A percentile compares a stretch with the other conserved stretches of the same genome.
Conservation (phyloP, 2,888 invertebrate species). For the Nephrotoma appendiculata region DNA sequence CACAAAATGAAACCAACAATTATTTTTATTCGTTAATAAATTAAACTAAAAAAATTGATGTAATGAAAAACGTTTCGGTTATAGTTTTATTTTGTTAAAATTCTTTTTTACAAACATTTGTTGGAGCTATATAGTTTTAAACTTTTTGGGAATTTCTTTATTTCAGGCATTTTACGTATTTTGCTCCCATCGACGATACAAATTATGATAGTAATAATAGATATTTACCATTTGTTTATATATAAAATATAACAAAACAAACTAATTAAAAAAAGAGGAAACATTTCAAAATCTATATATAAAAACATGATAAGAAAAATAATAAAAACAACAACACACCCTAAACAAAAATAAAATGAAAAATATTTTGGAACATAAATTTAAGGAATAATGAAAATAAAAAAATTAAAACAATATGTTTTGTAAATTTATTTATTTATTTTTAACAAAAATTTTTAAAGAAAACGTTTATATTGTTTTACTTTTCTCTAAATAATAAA, state of each 20-base stretch:
- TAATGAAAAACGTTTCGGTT: background rate
- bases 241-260: background rate
- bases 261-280: background rate
- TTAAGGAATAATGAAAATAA: constrained; percentile 17
- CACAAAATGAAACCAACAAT: background rate
- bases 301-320: background rate
- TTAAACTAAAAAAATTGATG: background rate
- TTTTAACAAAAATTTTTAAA: constrained; percentile 10
- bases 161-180: background rate
- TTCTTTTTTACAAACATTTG: background rate
- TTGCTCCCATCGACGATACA: constrained; percentile 1
- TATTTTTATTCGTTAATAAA: background rate
- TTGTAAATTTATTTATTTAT: constrained; percentile 27
- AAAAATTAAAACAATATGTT: constrained; percentile 29
- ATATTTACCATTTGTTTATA: background rate
- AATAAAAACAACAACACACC: background rate
- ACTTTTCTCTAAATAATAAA: constrained; percentile 35
- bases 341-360: background rate
- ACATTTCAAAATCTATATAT: background rate
- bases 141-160: background rate
- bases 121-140: background rate
- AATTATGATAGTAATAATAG: constrained; percentile 1
- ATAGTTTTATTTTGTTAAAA: background rate
- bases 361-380: background rate
- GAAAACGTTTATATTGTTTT: constrained; percentile 28